Conservation (phyloP, 2,113 vertebrate genomes). For the Mirounga angustirostris region DNA sequence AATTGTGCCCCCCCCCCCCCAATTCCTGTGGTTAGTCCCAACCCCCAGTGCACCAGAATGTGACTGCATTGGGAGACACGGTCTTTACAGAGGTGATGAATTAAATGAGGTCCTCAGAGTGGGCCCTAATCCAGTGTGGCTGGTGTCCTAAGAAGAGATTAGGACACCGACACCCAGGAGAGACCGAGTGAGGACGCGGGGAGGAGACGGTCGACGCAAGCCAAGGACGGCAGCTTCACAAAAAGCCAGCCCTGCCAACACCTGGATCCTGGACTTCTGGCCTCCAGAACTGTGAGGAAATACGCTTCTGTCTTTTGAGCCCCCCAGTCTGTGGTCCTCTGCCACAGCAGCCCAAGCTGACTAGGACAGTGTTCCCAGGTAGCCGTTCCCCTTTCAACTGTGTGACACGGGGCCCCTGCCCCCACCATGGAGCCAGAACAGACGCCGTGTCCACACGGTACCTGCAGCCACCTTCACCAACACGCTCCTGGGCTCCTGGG, state of each 20-base stretch:
- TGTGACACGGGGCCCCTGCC: background rate
- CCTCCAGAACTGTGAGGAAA: background rate
- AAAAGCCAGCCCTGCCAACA: background rate
- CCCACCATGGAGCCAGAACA: no score
- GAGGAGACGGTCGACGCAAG: background rate
- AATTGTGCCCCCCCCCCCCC: background rate
- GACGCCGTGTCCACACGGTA: fast-evolving
- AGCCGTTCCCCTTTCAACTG: background rate
- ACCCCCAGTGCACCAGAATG: background rate
- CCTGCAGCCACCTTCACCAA: background rate
- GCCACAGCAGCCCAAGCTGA: background rate
- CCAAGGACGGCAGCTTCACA: background rate
- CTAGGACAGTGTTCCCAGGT: background rate
- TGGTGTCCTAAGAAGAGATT: background rate
- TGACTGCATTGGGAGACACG: background rate
- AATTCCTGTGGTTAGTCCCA: background rate
- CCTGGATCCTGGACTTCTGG: background rate
- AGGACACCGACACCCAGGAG: background rate
- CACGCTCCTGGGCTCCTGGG: background rate
- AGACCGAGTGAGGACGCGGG: background rate
- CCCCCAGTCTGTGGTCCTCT: background rate
- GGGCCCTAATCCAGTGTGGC: background rate
- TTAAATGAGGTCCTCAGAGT: background rate
- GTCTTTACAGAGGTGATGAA: background rate
- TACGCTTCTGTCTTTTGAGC: background rate